Evolutionary conservation across 2,797 vertebrate species (phyloP).

Genomic region (Pelochelys cantorii): DNA sequence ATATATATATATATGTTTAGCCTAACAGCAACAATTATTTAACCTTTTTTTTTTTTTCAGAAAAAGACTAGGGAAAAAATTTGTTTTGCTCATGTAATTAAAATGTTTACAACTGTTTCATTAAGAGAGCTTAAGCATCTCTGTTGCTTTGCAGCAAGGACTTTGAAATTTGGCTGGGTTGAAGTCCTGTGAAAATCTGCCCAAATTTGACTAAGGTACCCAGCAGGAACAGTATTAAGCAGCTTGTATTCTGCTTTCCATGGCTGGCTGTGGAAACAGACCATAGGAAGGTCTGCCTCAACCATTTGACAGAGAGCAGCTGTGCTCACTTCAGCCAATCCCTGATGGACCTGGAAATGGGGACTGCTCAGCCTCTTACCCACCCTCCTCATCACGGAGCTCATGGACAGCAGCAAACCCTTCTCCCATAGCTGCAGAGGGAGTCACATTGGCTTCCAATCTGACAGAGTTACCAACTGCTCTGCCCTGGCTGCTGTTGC

Average conservation of each 20-base stretch:
- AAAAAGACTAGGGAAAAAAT: background rate
- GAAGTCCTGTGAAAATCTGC: background rate
- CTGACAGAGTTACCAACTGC: background rate
- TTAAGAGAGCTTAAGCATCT: background rate
- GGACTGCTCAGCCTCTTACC: rapidly evolving
- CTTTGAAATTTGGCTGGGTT: background rate
- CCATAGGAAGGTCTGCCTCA: background rate
- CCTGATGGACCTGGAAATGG: too few species aligned
- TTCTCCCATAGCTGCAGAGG: background rate
- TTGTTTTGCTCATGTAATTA: background rate
- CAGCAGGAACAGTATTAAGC: background rate
- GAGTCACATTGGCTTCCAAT: background rate
- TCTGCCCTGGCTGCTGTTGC: rapidly evolving
- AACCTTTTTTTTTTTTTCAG: background rate
- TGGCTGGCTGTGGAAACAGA: background rate
- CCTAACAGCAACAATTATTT: background rate
- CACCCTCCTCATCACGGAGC: background rate
- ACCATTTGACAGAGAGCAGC: background rate
- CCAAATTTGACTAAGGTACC: background rate
- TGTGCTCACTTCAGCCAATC: background rate
- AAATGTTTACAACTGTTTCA: background rate
- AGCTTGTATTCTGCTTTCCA: background rate
- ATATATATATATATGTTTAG: too few species aligned
- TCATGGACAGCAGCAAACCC: too few species aligned
- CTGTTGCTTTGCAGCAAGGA: background rate